These are phyloP conservation scores for Poecilia velifera DNA, from an alignment of 2,797 vertebrate genomes.

Conservation along the genomic window DNA sequence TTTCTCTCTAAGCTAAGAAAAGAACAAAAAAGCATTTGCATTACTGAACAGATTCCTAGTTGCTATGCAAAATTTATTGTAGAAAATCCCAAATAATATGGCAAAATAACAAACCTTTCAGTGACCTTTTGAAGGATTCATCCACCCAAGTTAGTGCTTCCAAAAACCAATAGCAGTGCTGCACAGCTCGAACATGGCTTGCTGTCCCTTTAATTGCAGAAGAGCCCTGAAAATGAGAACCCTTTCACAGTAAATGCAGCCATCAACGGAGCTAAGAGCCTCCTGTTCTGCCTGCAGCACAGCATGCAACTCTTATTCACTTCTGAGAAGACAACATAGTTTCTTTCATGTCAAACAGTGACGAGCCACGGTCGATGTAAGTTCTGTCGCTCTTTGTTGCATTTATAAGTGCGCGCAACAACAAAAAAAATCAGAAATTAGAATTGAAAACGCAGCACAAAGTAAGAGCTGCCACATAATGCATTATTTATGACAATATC, in stretches of 20 bases:
- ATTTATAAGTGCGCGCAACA: conserved; percentile 1
- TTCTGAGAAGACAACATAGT: conserved; percentile 13
- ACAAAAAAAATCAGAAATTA: not conserved
- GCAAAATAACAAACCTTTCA: not conserved
- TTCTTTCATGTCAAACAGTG: conserved; percentile 11
- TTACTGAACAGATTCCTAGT: not conserved
- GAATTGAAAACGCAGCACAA: not conserved
- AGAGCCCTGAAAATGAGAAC: conserved; percentile 7
- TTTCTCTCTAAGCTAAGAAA: not conserved
- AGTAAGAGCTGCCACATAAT: not conserved
- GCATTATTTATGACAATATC: not conserved
- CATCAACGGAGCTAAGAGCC: conserved; percentile 5
- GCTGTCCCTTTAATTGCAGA: not conserved
- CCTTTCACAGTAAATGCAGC: not conserved
- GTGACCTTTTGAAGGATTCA: not conserved
- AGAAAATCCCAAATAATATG: not conserved
- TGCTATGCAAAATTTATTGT: not conserved
- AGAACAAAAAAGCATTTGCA: not conserved
- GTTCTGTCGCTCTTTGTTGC: not conserved
- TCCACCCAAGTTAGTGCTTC: not conserved
- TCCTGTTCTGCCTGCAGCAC: conserved; percentile 12
- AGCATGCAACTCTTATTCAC: conserved; percentile 21
- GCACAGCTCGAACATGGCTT: not conserved
- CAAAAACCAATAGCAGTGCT: not conserved
- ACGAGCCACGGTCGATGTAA: not conserved